These are phyloP conservation scores for Coranthus polyacanthus DNA, from an alignment of 2,797 vertebrate species.

Conservation along the genomic window DNA sequence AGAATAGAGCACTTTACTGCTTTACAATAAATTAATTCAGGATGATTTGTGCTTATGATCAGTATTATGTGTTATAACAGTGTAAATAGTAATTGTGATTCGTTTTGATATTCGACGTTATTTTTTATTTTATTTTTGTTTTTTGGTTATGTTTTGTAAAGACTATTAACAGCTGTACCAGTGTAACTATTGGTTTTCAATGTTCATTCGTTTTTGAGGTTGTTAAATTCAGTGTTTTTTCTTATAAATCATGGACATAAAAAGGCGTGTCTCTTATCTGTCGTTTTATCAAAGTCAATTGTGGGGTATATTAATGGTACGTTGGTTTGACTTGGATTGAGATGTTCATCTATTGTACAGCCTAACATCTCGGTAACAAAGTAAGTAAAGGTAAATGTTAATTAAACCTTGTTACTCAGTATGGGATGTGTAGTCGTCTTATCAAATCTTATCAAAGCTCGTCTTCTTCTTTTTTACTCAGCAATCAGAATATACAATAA, in stretches of 20 bases:
- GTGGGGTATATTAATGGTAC: too few species aligned
- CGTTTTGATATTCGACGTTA: conserved; percentile 77
- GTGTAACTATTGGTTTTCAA: conserved; percentile 64
- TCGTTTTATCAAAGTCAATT: conserved; percentile 28
- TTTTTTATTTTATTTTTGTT: too few species aligned
- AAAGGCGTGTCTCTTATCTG: conserved; percentile 56
- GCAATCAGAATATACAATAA: too few species aligned
- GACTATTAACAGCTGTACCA: conserved; percentile 58
- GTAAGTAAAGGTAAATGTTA: too few species aligned
- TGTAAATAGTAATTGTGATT: conserved; percentile 77
- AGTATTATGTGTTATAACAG: conserved; percentile 84
- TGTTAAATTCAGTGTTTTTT: conserved; percentile 72
- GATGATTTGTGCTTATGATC: conserved; percentile 77
- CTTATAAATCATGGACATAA: conserved; percentile 66
- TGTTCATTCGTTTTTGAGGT: conserved; percentile 62
- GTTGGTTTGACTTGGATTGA: too few species aligned
- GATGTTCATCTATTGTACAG: too few species aligned
- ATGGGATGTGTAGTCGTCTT: too few species aligned
- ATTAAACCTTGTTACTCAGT: too few species aligned
- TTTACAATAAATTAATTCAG: conserved; percentile 70
- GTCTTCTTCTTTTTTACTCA: too few species aligned
- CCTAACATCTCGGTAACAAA: too few species aligned
- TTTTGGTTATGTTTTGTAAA: conserved; percentile 69
- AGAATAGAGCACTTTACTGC: conserved; percentile 84
- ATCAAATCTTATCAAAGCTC: too few species aligned